phyloP scores from a whole-genome alignment of 2,888 invertebrate genomes.

The Blomia tropicalis region DNA sequence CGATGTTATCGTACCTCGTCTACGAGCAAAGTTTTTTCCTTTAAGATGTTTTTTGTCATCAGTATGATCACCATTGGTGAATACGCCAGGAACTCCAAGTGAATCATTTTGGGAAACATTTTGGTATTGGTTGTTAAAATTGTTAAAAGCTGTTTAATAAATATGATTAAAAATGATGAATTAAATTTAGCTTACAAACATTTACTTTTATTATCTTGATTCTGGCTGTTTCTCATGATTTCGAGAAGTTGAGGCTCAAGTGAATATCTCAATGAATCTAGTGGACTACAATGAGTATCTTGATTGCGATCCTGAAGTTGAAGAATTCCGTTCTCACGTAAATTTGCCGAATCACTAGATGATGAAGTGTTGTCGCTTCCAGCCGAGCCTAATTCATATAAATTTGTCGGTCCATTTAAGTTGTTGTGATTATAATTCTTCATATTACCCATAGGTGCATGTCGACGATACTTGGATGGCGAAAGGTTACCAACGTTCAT shows the following conservation, averaged over 20 bases:
- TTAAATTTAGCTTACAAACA: too few species aligned
- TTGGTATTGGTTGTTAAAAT: too few species aligned
- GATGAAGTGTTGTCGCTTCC: conserved; percentile 23
- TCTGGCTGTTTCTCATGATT: conserved; percentile 28
- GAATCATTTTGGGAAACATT: too few species aligned
- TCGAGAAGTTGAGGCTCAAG: conserved; percentile 30
- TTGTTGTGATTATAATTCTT: conserved; percentile 28
- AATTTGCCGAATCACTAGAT: conserved; percentile 28
- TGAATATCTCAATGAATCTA: conserved; percentile 29
- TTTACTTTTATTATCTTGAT: neutral
- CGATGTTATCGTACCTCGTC: conserved; percentile 1
- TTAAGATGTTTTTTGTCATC: conserved; percentile 14
- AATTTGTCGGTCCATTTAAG: conserved; percentile 26
- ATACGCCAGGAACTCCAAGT: too few species aligned
- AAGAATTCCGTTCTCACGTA: conserved; percentile 28
- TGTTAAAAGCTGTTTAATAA: too few species aligned
- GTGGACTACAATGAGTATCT: conserved; percentile 24
- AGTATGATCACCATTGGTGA: too few species aligned
- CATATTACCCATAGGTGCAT: conserved; percentile 26
- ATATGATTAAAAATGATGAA: neutral
- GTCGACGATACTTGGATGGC: neutral
- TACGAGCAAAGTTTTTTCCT: neutral
- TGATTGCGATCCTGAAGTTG: conserved; percentile 26
- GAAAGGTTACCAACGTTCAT: neutral
- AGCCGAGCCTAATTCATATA: conserved; percentile 27